Evolutionary conservation across 2,113 vertebrate genomes (phyloP).

Genomic region (Sula dactylatra): DNA sequence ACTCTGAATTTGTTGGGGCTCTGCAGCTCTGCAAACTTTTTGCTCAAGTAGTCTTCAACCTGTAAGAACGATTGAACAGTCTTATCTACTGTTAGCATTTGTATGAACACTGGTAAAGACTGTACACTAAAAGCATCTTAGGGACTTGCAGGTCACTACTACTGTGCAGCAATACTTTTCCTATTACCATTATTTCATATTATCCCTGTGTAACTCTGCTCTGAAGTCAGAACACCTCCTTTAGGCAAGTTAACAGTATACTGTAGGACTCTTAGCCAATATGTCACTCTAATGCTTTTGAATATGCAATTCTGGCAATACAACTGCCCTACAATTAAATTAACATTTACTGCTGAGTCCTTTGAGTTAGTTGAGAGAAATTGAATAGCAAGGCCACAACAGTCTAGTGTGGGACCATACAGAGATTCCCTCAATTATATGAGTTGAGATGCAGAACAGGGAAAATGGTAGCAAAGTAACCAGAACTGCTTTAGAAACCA

Average conservation of each 20-base stretch:
- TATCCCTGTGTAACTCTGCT: neutral
- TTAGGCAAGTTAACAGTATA: neutral
- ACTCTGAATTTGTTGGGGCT: constrained; percentile 91
- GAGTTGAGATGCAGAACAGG: neutral
- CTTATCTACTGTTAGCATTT: neutral
- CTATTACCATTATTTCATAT: neutral
- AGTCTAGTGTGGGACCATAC: neutral
- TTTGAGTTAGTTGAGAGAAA: neutral
- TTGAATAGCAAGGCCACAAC: neutral
- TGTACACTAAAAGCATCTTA: neutral
- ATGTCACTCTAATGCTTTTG: neutral
- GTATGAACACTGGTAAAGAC: neutral
- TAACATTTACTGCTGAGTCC: neutral
- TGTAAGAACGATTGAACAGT: constrained; percentile 30
- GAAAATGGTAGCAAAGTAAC: neutral
- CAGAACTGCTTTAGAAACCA: neutral
- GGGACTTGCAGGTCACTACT: neutral
- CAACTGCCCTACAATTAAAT: neutral
- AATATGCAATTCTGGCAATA: neutral
- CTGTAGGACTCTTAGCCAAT: neutral
- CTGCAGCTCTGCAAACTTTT: constrained; percentile 82
- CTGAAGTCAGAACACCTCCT: neutral
- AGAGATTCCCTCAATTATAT: neutral
- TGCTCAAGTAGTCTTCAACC: constrained; percentile 83
- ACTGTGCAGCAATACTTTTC: neutral